Evolutionary conservation across 2,888 invertebrate species (phyloP).

Genomic region (Himalopsyche anomala): DNA sequence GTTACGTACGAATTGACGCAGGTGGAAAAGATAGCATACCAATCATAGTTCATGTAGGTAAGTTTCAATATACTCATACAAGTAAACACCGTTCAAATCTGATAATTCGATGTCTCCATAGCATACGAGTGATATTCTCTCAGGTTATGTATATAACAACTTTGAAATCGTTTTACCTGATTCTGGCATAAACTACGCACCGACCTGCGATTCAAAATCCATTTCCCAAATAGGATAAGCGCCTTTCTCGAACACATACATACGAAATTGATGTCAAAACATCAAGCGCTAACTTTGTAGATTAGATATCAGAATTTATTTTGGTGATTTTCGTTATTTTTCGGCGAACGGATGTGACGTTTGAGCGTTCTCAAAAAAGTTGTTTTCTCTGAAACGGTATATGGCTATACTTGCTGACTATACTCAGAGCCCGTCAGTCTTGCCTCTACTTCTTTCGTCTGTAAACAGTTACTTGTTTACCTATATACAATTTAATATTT

Average conservation of each 20-base stretch:
- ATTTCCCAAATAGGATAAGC: slow-evolving; percentile 47
- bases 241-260: background rate
- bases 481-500: slow-evolving; percentile 64
- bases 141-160: slow-evolving; percentile 22
- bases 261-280: slow-evolving; percentile 41
- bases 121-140: slow-evolving; percentile 56
- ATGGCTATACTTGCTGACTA: slow-evolving; percentile 20
- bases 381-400: slow-evolving; percentile 47
- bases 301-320: slow-evolving; percentile 56
- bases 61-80: slow-evolving; percentile 10
- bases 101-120: slow-evolving; percentile 60
- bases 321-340: slow-evolving; percentile 49
- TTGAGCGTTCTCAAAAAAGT: slow-evolving; percentile 17
- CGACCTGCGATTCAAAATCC: slow-evolving; percentile 47
- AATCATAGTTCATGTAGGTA: background rate
- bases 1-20: background rate
- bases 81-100: slow-evolving; percentile 67
- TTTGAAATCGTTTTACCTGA: slow-evolving; percentile 44
- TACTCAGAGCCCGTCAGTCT: slow-evolving; percentile 26
- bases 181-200: slow-evolving; percentile 33
- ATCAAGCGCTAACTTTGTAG: slow-evolving; percentile 57
- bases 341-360: slow-evolving; percentile 44
- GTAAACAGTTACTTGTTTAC: slow-evolving; percentile 53
- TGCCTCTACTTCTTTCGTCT: slow-evolving; percentile 50
- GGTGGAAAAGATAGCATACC: background rate